phyloP scores from a whole-genome alignment of 1,140 invertebrate species.

The honey bee (Apis mellifera) region Amel_HAv3.1 CM009943.2:5205001-5205500 shows the following conservation, averaged over 20 bases:
- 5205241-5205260: background rate
- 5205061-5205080: conserved; percentile 67
- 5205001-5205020: conserved; percentile 45
- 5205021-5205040: conserved; percentile 15
- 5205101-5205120: background rate
- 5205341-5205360: background rate
- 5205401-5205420: conserved; percentile 6
- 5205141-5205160: background rate
- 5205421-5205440: conserved; percentile 16
- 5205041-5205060: conserved; percentile 52
- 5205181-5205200: background rate
- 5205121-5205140: conserved; percentile 1
- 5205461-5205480: conserved; percentile 40
- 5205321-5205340: background rate
- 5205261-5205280: background rate
- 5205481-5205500: conserved; percentile 45
- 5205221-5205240: conserved; percentile 9
- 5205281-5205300: conserved; percentile 30
- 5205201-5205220: background rate
- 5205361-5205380: conserved; percentile 37
- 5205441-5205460: conserved; percentile 40
- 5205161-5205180: background rate
- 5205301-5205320: conserved; percentile 10
- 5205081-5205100: conserved; percentile 50
- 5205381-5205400: background rate